phyloP scores from a whole-genome alignment of 1,140 invertebrate species.

The Caerostris extrusa region DNA sequence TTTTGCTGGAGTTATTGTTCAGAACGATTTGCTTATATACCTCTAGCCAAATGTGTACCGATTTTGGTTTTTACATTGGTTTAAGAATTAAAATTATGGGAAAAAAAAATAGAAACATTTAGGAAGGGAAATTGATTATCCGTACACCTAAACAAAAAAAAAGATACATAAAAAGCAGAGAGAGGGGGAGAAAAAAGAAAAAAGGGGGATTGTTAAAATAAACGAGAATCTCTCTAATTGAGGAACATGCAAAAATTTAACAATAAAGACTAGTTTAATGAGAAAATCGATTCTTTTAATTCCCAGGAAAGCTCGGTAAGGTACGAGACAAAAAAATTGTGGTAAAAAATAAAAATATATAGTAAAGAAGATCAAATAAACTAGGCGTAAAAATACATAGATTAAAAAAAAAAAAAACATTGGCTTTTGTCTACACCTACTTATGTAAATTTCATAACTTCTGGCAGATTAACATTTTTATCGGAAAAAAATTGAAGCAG shows the following conservation, averaged over 20 bases:
- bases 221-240: no score
- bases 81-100: neutral
- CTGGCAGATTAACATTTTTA: neutral
- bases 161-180: neutral
- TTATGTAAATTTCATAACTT: slow-evolving; percentile 23
- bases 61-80: neutral
- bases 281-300: neutral
- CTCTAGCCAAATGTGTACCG: neutral
- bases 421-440: neutral
- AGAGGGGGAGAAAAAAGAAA: no score
- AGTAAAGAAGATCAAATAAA: neutral
- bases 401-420: neutral
- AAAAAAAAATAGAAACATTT: neutral
- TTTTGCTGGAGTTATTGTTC: no score
- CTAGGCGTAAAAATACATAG: neutral
- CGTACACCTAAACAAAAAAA: neutral
- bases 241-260: neutral
- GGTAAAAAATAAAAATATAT: neutral
- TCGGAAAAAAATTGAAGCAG: neutral
- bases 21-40: no score
- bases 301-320: neutral
- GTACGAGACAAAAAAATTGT: neutral
- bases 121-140: neutral
- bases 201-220: no score
- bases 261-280: neutral